Percentiles rank a stretch among this genome's conserved stretches.
phyloP scores from a whole-genome alignment of 2,888 invertebrate species.

The Heteromurus nitidus region DNA sequence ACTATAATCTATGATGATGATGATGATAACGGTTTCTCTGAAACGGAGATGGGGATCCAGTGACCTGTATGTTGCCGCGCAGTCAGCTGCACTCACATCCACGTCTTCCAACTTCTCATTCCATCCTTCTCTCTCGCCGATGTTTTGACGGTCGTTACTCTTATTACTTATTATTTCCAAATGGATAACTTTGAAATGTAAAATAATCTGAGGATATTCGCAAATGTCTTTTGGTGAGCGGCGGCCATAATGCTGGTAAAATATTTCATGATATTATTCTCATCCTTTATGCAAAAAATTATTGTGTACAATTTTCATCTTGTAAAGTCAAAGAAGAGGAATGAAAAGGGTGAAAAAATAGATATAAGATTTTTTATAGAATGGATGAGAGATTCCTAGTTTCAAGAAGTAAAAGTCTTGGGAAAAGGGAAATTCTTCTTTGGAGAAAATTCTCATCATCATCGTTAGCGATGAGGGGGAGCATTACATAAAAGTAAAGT shows the following conservation, averaged over 20 bases:
- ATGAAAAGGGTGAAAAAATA: conserved; percentile 23
- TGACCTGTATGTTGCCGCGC: not conserved
- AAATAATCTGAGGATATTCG: no score
- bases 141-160: conserved; percentile 2
- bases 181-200: conserved; percentile 7
- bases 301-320: not conserved
- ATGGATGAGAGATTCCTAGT: no score
- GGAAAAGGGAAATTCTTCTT: conserved; percentile 1
- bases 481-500: conserved; percentile 48
- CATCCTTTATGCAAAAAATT: no score
- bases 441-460: conserved; percentile 37
- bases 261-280: no score
- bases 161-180: conserved; percentile 23
- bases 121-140: not conserved
- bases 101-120: no score
- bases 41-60: not conserved
- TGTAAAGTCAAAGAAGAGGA: not conserved
- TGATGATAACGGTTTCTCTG: not conserved
- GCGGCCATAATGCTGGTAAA: not conserved
- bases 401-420: no score
- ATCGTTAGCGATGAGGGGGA: conserved; percentile 18
- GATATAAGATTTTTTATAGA: no score
- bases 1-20: not conserved
- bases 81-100: no score
- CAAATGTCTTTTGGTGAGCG: not conserved